Evolutionary conservation across 2,888 invertebrate genomes (phyloP), one percentile per base, ranked within the genome.

Genomic region (Calameuta idolon): DNA sequence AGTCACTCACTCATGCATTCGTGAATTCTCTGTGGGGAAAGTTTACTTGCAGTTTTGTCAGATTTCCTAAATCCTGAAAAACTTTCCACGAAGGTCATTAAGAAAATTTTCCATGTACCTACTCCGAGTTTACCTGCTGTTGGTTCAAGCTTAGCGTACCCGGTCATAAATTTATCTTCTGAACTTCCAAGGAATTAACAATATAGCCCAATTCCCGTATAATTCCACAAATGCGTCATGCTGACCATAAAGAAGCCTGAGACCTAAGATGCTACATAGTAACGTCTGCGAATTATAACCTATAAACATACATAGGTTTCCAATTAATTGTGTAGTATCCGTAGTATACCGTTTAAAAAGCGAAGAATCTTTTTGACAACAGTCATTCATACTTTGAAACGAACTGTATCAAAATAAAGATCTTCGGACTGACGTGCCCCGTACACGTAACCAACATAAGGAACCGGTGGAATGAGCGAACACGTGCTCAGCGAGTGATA

Each of bases 401-500:
- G 1, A 55, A 23, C 55, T 55, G 23, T 55, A 23, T 55, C 55
- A 55, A 23, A 55, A 55, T 55, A 55, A 55, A 15, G 23, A 23
- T 55, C 55, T 9, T 23, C 23, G 55, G 55, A 55, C 23, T 9
- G 9, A 55, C 55, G 55, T 55, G 55, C 55, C 55, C 23, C 2
- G 55, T 23, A 23, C 55, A 55, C 55, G 55, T 55, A 55, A 55
- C 2, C 15, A 55, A 23, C 15, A 71, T 71, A 31, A 34, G 71
- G 73, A 31, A 69, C 69, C 69, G 69, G 73, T 75, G 75, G 76
- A 79, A 77, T 77, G 77, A 15, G 74, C 80, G 85, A 85, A 83
- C 89, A 89, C 89, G 89, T 89, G 89, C 82, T 86, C 85, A 82
- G 77, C 85, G 88, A 84, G 87, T 89, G 89, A 89, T 87, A 85